These are phyloP conservation scores for Dicyrtomina minuta DNA, from an alignment of 2,888 invertebrate genomes.

Conservation along the genomic window DNA sequence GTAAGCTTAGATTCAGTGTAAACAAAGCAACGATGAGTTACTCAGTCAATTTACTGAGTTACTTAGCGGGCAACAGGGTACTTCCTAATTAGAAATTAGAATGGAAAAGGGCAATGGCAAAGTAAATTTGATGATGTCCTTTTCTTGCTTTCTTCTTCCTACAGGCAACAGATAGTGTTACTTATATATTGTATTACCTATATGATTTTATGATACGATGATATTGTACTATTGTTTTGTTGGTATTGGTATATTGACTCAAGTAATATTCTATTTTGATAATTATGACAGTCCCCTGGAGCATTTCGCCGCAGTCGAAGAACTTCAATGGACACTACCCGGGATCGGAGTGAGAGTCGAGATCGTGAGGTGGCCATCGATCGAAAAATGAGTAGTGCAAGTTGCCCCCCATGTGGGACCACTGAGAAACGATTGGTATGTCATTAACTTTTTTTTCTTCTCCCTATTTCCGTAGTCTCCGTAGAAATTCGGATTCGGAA, in stretches of 20 bases:
- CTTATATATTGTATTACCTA: too few relatives aligned
- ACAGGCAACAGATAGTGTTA: too few relatives aligned
- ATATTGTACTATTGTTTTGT: background rate
- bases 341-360: conserved; percentile 51
- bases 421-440: conserved; percentile 54
- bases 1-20: too few relatives aligned
- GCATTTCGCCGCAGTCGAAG: conserved; percentile 52
- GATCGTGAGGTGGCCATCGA: conserved; percentile 54
- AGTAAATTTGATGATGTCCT: too few relatives aligned
- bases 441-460: conserved; percentile 32
- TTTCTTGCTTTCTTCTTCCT: too few relatives aligned
- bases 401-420: conserved; percentile 52
- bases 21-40: too few relatives aligned
- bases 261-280: conserved; percentile 38
- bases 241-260: conserved; percentile 21
- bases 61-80: too few relatives aligned
- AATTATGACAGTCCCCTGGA: conserved; percentile 52
- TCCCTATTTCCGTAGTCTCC: background rate
- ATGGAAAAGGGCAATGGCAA: too few relatives aligned
- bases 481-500: background rate
- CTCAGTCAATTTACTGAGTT: too few relatives aligned
- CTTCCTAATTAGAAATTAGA: too few relatives aligned
- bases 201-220: too few relatives aligned
- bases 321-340: conserved; percentile 51
- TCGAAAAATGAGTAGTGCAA: conserved; percentile 54